Evolutionary conservation across 1,140 invertebrate species (phyloP), one percentile per base, ranked within the genome.

Genomic region (Himalopsyche phryganea): DNA sequence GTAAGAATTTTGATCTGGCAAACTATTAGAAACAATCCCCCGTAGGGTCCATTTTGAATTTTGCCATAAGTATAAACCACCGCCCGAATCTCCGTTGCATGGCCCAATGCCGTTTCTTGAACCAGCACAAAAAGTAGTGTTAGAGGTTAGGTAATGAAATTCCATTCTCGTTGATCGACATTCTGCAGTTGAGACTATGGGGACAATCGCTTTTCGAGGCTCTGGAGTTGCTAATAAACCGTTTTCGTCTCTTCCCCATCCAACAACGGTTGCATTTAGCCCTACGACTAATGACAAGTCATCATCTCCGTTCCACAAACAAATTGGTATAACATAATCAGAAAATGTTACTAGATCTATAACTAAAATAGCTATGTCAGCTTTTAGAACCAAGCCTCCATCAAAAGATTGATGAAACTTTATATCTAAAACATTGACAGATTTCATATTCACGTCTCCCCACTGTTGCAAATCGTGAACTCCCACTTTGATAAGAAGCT

Each of bases 401-500:
- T 50, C 49, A 38, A 40, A 51, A 45, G 20, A 7, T 14, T 41
- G 75, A 71, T 47, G 69, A 1, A 69, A 58, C 0, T 74, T 48
- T 1, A 71, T 69, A 17, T 71, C 63, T 1, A 67, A 68, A 10
- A 77, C 68, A 0, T 65, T 69, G 19, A 74, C 50, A 10, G 64
- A 65, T 9, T 66, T 28, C 2, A 64, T 61, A 36, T 53, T 63
- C 15, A 74, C 74, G 38, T 77, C 74, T 1, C 70, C 70, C 79
- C 79, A 81, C 46, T 77, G 71, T 44, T 74, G 68, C 1, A 80
- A 65, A 45, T 80, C 74, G 65, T 70, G 75, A 4, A 73, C 75
- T 0, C 80, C 80, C 1, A 78, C 63, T 49, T 71, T 74, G 2
- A 77, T 65, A 4, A 76, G 66, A 0, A 77, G 63, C 42, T 76